These are phyloP conservation scores for Enteromius unitaeniatus DNA, from an alignment of 2,797 vertebrate genomes.

Conservation along the genomic window DNA sequence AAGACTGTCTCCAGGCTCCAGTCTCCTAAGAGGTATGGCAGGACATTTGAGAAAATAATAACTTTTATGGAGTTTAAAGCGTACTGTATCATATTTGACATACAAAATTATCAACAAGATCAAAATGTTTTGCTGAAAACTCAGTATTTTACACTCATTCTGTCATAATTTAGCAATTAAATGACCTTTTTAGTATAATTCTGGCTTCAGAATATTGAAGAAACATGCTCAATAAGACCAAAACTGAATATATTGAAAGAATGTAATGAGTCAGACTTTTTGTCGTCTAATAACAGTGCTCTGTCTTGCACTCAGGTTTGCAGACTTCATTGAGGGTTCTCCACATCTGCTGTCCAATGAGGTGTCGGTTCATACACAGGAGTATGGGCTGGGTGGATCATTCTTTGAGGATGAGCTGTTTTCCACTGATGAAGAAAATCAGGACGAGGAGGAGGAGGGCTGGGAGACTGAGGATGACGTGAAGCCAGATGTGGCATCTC, in stretches of 20 bases:
- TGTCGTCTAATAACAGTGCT: not conserved
- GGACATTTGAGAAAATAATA: not conserved
- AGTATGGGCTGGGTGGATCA: slow-evolving; percentile 85
- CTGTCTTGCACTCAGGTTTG: slow-evolving; percentile 81
- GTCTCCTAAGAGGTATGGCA: slow-evolving; percentile 89
- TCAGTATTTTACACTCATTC: not conserved
- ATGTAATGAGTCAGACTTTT: not conserved
- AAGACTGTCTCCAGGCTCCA: slow-evolving; percentile 87
- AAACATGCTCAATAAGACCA: not conserved
- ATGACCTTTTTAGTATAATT: not conserved
- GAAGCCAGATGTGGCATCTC: slow-evolving; percentile 3
- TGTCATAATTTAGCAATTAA: not conserved
- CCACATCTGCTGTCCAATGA: slow-evolving; percentile 88
- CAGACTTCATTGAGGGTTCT: slow-evolving; percentile 91
- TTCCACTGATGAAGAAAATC: slow-evolving; percentile 82
- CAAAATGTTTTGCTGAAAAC: not conserved
- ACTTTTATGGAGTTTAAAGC: not conserved
- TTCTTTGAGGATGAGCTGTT: slow-evolving; percentile 85
- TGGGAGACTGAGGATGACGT: slow-evolving; percentile 55
- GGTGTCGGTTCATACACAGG: slow-evolving; percentile 86
- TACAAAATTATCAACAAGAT: not conserved
- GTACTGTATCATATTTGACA: not conserved
- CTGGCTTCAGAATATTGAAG: not conserved
- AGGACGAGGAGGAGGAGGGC: slow-evolving; percentile 49
- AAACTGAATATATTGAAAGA: not conserved